Conservation (phyloP, 2,888 invertebrate species). For the Hypena proboscidalis region DNA sequence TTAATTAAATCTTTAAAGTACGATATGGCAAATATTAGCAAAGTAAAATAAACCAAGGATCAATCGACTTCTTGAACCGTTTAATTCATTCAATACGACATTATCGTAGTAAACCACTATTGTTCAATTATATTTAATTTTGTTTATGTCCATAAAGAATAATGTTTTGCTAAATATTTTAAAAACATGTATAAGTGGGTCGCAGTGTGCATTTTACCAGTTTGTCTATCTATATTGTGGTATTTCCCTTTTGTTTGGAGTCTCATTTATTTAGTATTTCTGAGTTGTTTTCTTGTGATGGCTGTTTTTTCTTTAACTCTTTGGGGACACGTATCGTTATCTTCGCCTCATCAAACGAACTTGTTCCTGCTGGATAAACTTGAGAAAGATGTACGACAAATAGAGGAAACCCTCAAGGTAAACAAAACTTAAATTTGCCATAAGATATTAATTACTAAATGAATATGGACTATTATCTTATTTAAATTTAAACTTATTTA, state of each 20-base stretch:
- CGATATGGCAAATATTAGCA: too few species aligned
- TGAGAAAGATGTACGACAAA: conserved; percentile 86
- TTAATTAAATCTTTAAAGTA: too few species aligned
- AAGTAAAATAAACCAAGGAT: too few species aligned
- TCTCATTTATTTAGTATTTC: conserved; percentile 58
- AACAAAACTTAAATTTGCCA: background rate
- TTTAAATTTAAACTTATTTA: conserved; percentile 2
- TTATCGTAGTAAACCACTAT: background rate
- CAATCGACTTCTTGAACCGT: too few species aligned
- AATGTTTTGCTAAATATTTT: conserved; percentile 30
- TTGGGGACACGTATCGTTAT: conserved; percentile 87
- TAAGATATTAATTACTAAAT: too few species aligned
- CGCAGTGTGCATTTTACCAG: conserved; percentile 52
- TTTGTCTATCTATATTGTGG: conserved; percentile 63
- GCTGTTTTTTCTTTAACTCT: conserved; percentile 72
- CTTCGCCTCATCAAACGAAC: conserved; percentile 87
- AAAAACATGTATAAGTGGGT: conserved; percentile 66
- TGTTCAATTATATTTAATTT: conserved; percentile 25
- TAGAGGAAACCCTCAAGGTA: conserved; percentile 87
- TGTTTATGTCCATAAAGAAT: conserved; percentile 17
- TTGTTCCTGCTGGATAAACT: conserved; percentile 84
- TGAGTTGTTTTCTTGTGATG: conserved; percentile 59
- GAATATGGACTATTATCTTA: too few species aligned
- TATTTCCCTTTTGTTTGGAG: conserved; percentile 67
- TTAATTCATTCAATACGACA: background rate